These are phyloP conservation scores for Philotrypesis tridentata DNA, from an alignment of 1,140 invertebrate species.

Conservation along the genomic window DNA sequence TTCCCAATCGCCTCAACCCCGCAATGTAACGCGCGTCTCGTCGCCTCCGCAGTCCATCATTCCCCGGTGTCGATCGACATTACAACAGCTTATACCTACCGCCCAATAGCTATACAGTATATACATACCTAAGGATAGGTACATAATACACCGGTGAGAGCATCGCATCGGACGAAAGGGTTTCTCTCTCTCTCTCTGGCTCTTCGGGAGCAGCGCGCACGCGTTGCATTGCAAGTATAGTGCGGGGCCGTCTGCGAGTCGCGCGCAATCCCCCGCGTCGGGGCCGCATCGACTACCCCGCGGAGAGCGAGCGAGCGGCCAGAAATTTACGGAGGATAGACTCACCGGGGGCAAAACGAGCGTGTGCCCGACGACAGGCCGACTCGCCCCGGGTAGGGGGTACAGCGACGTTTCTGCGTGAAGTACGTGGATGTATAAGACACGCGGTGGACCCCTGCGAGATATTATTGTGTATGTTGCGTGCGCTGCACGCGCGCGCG, in stretches of 20 bases:
- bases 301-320: neutral
- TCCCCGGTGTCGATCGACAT: neutral
- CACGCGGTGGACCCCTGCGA: neutral
- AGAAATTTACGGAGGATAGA: neutral
- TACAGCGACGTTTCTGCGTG: too few relatives aligned
- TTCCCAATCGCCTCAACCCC: neutral
- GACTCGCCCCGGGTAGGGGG: neutral
- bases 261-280: neutral
- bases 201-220: neutral
- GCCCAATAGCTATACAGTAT: too few relatives aligned
- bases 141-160: neutral
- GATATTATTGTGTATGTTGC: too few relatives aligned
- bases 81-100: neutral
- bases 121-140: too few relatives aligned
- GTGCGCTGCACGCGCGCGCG: too few relatives aligned
- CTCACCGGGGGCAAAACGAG: neutral
- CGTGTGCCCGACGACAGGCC: constrained; percentile 13
- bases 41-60: neutral
- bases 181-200: too few relatives aligned
- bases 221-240: neutral
- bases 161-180: neutral
- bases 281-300: neutral
- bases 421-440: too few relatives aligned
- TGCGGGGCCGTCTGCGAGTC: neutral
- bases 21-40: neutral